Base-by-base conservation (phyloP, 1,140 invertebrate genomes). In the Galendromus occidentalis region DNA sequence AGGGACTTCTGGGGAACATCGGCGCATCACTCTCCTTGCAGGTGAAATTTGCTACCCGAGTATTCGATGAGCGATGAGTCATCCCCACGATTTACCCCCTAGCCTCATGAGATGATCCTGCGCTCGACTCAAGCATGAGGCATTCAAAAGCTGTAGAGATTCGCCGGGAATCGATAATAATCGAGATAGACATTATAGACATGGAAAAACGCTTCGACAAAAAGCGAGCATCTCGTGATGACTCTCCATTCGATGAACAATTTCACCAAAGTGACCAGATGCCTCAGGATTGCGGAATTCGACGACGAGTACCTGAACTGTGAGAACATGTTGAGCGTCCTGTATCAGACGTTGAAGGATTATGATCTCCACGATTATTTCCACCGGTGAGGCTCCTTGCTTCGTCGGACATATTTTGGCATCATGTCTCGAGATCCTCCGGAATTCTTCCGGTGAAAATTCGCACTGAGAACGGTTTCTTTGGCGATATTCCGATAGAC, bases 321-420 rank as follows among this genome's bases (percentile, higher is more conserved):
- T 59, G 51, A 59, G 14, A 59, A 59, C 20, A 59, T 59, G 51
- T 25, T 59, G 25, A 33, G 51, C 22, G 51, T 59, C 25, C 20
- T 59, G 25, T 59, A 59, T 9, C 51, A 59, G 33, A 59, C 51
- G 25, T 33, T 59, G 14, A 59, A 59, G 20, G 51, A 59, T 33
- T 59, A 59, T 9, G 51, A 59, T 33, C 22, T 59, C 14, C 51
- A 59, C 33, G 51, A 59, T 33, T 59, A 29, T 22, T 59, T 59
- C 33, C 51, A 59, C 51, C 25, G 51, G 51, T 59, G 25, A 59
- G 33, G 4, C n/a, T n/a, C n/a, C n/a, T n/a, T n/a, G n/a, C n/a
- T n/a, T n/a, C n/a, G n/a, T n/a, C n/a, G n/a, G n/a, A n/a, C n/a
- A n/a, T n/a, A n/a, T n/a, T n/a, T n/a, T n/a, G n/a, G n/a, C n/a